Percentiles rank a stretch among this genome's conserved stretches.
Conservation (phyloP, 2,113 vertebrate species). For the Delphinus delphis region DNA sequence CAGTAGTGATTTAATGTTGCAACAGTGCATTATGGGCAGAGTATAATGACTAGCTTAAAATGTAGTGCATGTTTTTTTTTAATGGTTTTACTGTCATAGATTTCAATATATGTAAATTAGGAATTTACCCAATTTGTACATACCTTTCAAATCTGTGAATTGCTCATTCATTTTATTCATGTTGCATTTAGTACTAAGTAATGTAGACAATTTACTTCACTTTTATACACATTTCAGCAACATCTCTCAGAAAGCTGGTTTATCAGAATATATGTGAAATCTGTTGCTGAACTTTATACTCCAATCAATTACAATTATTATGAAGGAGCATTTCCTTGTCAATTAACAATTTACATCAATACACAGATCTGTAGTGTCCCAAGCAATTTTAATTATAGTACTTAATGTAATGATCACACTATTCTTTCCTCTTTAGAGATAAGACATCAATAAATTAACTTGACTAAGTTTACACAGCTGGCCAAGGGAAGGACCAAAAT, state of each 20-base stretch:
- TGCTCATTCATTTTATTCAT: not conserved
- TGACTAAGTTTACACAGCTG: not conserved
- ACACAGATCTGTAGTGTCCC: not conserved
- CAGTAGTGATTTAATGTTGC: not conserved
- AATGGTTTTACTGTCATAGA: not conserved
- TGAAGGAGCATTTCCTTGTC: not conserved
- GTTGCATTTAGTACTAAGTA: not conserved
- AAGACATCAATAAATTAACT: not conserved
- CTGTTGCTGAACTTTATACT: not conserved
- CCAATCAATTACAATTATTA: not conserved
- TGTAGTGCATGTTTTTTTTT: not conserved
- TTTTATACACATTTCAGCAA: not conserved
- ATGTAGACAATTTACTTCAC: not conserved
- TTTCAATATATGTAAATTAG: not conserved
- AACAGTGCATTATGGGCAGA: not conserved
- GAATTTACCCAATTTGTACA: not conserved
- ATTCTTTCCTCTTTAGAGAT: not conserved
- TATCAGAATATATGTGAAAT: not conserved
- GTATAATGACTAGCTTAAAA: not conserved
- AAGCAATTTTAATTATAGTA: not conserved
- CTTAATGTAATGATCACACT: not conserved
- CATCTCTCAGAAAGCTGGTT: not conserved
- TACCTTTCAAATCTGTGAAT: not conserved
- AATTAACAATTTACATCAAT: not conserved
- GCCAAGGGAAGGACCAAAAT: slow-evolving; percentile 16